Evolutionary conservation across 2,888 invertebrate species (phyloP), one percentile per base, ranked within the genome.

Genomic region (Cosmorhoe ocellata): DNA sequence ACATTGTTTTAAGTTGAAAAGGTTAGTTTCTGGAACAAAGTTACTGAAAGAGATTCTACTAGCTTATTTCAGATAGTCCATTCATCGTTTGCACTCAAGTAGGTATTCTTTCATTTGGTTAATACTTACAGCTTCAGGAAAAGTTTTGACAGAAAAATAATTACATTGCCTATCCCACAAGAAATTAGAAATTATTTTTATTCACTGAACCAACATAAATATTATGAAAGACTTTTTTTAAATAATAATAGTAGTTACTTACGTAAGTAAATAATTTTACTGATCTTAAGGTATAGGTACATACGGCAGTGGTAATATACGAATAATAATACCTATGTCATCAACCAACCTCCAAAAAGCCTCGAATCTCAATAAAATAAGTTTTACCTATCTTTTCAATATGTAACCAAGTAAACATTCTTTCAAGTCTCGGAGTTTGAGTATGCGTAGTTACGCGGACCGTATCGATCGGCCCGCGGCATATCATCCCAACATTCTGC

Each of bases 1-100:
- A 61, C 58, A 57, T 58, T 59, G 58, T 59, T 58, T 53, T 46
- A 47, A 34, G 51, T 52, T 56, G 47, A 56, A 61, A 58, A 58
- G 56, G 58, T 58, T 61, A 56, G 58, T 51, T 58, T 47, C 49
- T 43, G 43, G 14, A 41, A 37, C 38, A 51, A 56, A 50, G 58
- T 52, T 52, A 56, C 50, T 60, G 47, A 48, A 51, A 42, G 42
- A 54, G 47, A 54, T 54, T 60, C 44, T 50, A 44, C 34, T 3
- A 49, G 48, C 50, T 48, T 51, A 51, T 37, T 43, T 33, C 40
- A 41, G 40, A 45, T 45, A 41, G 13, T 24, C 30, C 24, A 40
- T 51, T 45, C 37, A 37, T 41, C 34, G 39, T 44, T 31, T 26
- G 33, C 11, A 42, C 4, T 36, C 10, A 32, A 30, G 12, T n/a